phyloP scores from a whole-genome alignment of 2,113 vertebrate genomes.

The Vireo altiloquus region DNA sequence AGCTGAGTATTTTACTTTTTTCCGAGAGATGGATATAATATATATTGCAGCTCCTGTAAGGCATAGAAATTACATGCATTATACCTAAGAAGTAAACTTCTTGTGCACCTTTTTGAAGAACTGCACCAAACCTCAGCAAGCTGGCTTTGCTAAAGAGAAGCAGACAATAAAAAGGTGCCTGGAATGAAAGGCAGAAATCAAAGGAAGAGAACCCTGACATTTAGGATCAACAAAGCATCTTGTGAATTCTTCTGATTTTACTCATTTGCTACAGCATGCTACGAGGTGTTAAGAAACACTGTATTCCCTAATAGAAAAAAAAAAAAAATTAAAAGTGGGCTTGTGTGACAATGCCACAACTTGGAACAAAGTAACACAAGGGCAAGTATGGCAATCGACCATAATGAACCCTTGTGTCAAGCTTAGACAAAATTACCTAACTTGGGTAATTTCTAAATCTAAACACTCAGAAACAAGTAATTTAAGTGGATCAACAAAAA shows the following conservation, averaged over 20 bases:
- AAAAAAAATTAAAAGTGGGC: neutral
- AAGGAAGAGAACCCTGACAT: neutral
- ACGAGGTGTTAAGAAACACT: neutral
- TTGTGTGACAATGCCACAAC: neutral
- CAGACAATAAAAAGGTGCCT: neutral
- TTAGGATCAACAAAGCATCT: neutral
- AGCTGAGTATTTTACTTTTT: neutral
- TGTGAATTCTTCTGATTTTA: neutral
- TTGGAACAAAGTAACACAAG: neutral
- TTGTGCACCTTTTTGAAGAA: neutral
- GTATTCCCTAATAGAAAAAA: neutral
- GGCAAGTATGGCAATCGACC: neutral
- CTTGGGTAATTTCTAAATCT: neutral
- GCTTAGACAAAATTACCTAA: slow-evolving; percentile 9
- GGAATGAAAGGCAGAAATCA: neutral
- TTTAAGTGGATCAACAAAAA: slow-evolving; percentile 24
- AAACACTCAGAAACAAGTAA: neutral
- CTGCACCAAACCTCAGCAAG: neutral
- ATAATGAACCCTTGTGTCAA: neutral
- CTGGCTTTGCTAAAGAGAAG: neutral
- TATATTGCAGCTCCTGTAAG: neutral
- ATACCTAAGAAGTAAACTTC: neutral
- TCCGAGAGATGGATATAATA: neutral
- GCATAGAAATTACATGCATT: neutral
- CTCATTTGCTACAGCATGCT: neutral